These are phyloP conservation scores for Balearica regulorum DNA, from an alignment of 2,797 vertebrate genomes.

Conservation along the genomic window DNA sequence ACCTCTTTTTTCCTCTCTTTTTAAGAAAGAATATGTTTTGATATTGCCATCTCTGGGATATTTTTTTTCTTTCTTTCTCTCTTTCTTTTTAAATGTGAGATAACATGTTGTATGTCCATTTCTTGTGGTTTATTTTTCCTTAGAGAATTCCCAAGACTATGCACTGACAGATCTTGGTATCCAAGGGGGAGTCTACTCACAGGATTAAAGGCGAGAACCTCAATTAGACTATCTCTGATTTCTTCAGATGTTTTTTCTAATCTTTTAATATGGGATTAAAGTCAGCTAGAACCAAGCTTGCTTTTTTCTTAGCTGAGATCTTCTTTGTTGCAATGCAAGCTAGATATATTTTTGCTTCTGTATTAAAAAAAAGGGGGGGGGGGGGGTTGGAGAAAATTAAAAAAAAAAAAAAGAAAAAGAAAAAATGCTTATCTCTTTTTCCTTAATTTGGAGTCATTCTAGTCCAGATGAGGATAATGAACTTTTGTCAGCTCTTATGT, in stretches of 20 bases:
- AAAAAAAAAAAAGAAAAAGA: neutral
- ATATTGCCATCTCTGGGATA: slow-evolving; percentile 33
- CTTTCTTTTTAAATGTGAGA: slow-evolving; percentile 65
- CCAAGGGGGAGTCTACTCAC: slow-evolving; percentile 76
- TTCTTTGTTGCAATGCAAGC: slow-evolving; percentile 68
- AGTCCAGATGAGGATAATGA: slow-evolving; percentile 78
- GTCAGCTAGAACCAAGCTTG: slow-evolving; percentile 75
- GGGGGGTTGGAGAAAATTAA: too few relatives aligned
- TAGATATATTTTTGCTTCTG: slow-evolving; percentile 1
- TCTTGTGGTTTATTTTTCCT: slow-evolving; percentile 75
- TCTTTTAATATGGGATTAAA: slow-evolving; percentile 87
- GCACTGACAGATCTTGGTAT: slow-evolving; percentile 79
- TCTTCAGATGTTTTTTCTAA: slow-evolving; percentile 86
- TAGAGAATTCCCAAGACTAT: slow-evolving; percentile 77
- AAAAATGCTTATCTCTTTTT: slow-evolving; percentile 39
- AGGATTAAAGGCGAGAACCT: slow-evolving; percentile 86
- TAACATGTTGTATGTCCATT: slow-evolving; percentile 71
- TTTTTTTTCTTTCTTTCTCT: slow-evolving; percentile 29
- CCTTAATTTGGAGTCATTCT: slow-evolving; percentile 77
- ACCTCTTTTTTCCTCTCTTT: slow-evolving; percentile 16
- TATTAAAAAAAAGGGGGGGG: neutral
- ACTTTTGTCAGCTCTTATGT: slow-evolving; percentile 78
- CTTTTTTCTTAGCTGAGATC: slow-evolving; percentile 71
- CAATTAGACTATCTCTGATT: slow-evolving; percentile 86
- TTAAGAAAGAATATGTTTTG: slow-evolving; percentile 50